Percentiles rank a stretch among this genome's conserved stretches.
Evolutionary conservation across 92 coral and sea anemone species (phyloP).

Genomic region (Paragorgia papillata): DNA sequence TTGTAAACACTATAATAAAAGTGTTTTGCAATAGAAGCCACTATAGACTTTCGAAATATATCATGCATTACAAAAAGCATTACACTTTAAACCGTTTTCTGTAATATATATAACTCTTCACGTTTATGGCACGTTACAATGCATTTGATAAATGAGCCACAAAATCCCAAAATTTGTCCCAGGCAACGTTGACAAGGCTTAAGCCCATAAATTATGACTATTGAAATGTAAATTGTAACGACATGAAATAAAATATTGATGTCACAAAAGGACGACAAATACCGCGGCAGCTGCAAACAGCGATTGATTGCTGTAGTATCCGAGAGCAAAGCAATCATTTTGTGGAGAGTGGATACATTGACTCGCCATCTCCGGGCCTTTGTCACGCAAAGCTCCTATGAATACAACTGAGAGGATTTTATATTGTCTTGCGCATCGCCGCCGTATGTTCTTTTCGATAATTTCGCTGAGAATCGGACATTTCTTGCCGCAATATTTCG

Average conservation of each 20-base stretch:
- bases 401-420: conserved; percentile 63
- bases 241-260: neutral
- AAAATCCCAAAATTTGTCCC: no score
- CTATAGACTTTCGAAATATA: no score
- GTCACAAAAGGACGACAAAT: conserved; percentile 59
- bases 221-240: conserved; percentile 13
- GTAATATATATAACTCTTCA: no score
- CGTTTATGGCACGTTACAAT: no score
- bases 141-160: no score
- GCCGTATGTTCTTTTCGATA: conserved; percentile 66
- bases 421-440: conserved; percentile 42
- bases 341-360: conserved; percentile 66
- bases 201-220: neutral
- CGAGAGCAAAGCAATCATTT: conserved; percentile 69
- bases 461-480: conserved; percentile 66
- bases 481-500: conserved; percentile 66
- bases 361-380: conserved; percentile 66
- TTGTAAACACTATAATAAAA: no score
- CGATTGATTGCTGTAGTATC: conserved; percentile 56
- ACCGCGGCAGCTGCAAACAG: conserved; percentile 73
- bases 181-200: no score
- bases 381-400: conserved; percentile 73
- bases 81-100: no score
- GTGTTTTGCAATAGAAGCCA: no score
- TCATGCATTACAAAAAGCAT: no score